Base-by-base conservation (phyloP, 64 coral and sea anemone genomes). In the Exaiptasia diaphana region DNA sequence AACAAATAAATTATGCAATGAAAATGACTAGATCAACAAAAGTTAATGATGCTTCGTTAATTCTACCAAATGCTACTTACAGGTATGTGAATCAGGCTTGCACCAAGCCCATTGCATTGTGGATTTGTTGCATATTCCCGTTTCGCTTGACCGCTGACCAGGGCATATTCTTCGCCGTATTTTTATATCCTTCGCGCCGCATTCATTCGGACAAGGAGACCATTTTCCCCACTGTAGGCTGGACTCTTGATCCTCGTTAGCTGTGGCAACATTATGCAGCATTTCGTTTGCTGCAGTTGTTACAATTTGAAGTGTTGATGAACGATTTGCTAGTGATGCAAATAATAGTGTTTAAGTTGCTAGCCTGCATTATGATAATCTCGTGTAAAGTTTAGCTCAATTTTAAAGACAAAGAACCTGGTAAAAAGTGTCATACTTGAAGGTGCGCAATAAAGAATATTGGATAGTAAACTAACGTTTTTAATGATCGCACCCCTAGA, bases 81-180 rank as follows among this genome's bases (percentile, higher is more conserved):
- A 18, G 40, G 10, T 73, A 73, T 40, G 45, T 37, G 38, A 40
- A 11, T n/a, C 4, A 2, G 69, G 41, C 40, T 48, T 30, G 33
- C 69, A 73, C 69, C 69, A 73, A 0, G 39, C 38, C 69, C 69
- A 73, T 12, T 73, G 69, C 69, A 73, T 73, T 25, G 69, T 73
- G 15, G 69, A 40, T 12, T 43, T 43, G 23, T 23, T n/a, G 44
- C 69, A 73, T 45, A 73, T 27, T 73, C 69, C 69, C 39, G 38
- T 73, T 11, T 14, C 40, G 14, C 21, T 65, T 49, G 44, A 49
- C 44, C 69, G 69, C 44, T 73, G 38, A 28, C 69, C 69, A 41
- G 69, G n/a, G 21, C 69, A 73, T 3, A 42, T 73, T 23, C 69
- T 73, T 11, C 10, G 15, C 10, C 69, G 38, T 21, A 73, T 22